These are phyloP conservation scores for Gymnarchus niloticus DNA, from an alignment of 2,113 vertebrate species.

Conservation along the genomic window DNA sequence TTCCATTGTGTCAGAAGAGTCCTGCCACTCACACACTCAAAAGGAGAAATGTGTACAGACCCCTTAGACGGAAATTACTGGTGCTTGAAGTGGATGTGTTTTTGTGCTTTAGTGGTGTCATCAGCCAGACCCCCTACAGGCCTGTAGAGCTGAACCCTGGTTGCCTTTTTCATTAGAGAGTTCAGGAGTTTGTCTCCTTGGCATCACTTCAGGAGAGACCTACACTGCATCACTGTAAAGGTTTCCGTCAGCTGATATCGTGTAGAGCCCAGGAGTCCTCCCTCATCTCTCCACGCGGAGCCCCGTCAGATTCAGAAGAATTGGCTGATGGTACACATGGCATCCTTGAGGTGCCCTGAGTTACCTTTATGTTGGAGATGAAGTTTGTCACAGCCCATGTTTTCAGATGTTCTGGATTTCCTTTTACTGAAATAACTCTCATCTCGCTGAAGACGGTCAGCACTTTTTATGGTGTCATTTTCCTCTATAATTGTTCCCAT, in stretches of 20 bases:
- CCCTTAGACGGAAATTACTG: not conserved
- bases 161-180: not conserved
- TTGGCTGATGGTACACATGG: not conserved
- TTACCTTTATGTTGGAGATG: not conserved
- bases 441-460: not conserved
- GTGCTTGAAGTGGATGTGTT: not conserved
- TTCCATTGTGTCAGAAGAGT: not conserved
- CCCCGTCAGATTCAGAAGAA: not conserved
- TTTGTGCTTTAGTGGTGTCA: not conserved
- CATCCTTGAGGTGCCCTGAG: not conserved
- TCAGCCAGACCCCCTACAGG: not conserved
- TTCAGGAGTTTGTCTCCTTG: not conserved
- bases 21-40: not conserved
- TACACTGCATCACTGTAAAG: not conserved
- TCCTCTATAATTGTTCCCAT: not conserved
- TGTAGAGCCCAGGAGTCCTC: not conserved
- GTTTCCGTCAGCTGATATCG: not conserved
- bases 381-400: not conserved
- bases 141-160: not conserved
- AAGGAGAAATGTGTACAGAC: not conserved
- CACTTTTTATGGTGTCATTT: constrained; percentile 11
- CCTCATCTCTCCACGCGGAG: not conserved
- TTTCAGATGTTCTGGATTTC: not conserved
- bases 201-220: not conserved
- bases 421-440: not conserved